These are phyloP conservation scores for Tethya wilhelma DNA, from an alignment of 37 sponge, comb jelly and placozoan species.

Conservation along the genomic window DNA sequence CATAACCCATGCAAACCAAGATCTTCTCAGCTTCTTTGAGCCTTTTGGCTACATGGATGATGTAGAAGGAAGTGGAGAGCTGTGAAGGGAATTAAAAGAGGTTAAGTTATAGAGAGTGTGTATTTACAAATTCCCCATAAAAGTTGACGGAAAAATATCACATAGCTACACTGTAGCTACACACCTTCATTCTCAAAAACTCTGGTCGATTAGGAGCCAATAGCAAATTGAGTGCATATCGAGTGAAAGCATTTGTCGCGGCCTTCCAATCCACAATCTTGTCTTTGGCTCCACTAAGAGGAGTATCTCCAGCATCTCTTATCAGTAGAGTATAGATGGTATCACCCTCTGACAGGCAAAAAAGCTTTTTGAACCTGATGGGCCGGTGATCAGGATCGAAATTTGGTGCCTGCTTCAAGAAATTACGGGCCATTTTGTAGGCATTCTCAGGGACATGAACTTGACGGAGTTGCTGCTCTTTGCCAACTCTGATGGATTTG, in stretches of 20 bases:
- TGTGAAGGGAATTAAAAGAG: no score
- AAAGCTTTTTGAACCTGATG: slow-evolving; percentile 1
- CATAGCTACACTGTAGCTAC: no score
- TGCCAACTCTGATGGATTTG: not conserved
- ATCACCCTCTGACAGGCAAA: not conserved
- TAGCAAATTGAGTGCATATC: slow-evolving; percentile 53
- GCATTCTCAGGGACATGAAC: not conserved
- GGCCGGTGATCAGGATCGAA: no score
- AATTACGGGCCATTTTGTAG: slow-evolving; percentile 24
- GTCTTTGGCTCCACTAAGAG: not conserved
- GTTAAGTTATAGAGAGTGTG: no score
- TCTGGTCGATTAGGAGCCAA: slow-evolving; percentile 61
- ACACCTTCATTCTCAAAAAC: slow-evolving; percentile 54
- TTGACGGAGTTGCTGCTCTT: slow-evolving; percentile 1
- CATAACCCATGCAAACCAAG: slow-evolving; percentile 42
- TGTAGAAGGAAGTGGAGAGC: slow-evolving; percentile 43
- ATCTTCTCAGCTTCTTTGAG: slow-evolving; percentile 39
- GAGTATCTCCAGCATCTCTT: not conserved
- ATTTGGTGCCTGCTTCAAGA: slow-evolving; percentile 3
- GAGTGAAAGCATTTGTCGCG: slow-evolving; percentile 34
- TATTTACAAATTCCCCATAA: no score
- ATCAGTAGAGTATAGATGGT: slow-evolving; percentile 20
- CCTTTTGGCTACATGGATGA: slow-evolving; percentile 35
- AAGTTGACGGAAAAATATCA: no score
- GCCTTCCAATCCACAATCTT: slow-evolving; percentile 29